These are phyloP conservation scores for Amazona ochrocephala DNA, from an alignment of 2,797 vertebrate species.

Conservation along the genomic window DNA sequence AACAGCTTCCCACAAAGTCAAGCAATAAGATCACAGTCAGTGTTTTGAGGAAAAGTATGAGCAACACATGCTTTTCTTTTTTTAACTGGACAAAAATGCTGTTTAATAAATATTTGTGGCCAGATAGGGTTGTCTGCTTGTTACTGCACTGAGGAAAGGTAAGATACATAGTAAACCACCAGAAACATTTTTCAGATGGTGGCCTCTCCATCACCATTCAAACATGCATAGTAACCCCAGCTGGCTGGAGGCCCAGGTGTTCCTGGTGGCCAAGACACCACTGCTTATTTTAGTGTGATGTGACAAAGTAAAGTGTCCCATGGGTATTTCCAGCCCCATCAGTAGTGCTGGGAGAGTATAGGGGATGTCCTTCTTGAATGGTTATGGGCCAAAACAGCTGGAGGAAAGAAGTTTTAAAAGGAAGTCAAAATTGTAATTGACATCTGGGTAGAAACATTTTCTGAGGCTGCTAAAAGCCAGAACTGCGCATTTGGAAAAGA, in stretches of 20 bases:
- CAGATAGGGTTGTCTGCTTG: not conserved
- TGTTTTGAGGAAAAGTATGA: conserved; percentile 34
- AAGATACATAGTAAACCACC: not conserved
- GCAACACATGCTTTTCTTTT: not conserved
- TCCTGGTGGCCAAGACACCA: not conserved
- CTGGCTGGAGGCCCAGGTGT: not conserved
- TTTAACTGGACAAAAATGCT: not conserved
- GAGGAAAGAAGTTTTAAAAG: not conserved
- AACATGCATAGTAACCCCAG: not conserved
- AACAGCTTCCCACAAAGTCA: conserved; percentile 36
- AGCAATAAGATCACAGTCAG: conserved; percentile 10
- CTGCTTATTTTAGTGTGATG: not conserved
- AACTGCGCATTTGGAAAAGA: not conserved
- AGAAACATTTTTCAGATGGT: not conserved
- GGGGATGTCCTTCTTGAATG: not conserved
- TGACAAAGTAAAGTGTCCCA: not conserved
- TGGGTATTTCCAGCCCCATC: not conserved
- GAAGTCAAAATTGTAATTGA: not conserved
- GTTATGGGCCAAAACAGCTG: not conserved
- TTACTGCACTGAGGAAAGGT: not conserved
- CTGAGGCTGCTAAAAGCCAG: not conserved
- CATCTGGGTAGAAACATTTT: not conserved
- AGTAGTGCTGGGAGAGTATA: not conserved
- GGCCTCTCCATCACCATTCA: not conserved
- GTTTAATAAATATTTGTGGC: not conserved